Percentiles rank a stretch among this genome's conserved stretches.
These are phyloP conservation scores for Netelia fuscicornis DNA, from an alignment of 2,888 invertebrate genomes.

Conservation along the genomic window DNA sequence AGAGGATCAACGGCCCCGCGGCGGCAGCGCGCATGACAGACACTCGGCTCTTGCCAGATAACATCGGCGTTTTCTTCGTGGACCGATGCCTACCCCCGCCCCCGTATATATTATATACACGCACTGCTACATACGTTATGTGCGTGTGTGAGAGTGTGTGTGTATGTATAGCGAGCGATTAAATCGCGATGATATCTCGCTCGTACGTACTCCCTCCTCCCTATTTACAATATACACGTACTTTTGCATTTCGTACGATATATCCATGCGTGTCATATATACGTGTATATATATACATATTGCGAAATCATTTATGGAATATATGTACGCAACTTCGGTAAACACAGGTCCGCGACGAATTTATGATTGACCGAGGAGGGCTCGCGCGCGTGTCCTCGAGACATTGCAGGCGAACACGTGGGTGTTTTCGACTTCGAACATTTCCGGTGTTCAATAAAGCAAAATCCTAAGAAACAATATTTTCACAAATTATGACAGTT, in stretches of 20 bases:
- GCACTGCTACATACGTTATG: not conserved
- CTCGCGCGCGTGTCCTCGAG: conserved; percentile 2
- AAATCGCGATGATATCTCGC: conserved; percentile 78
- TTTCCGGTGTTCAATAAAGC: too few relatives aligned
- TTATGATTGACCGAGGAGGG: conserved; percentile 50
- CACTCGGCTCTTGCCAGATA: conserved; percentile 74
- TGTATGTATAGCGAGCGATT: conserved; percentile 71
- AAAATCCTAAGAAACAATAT: too few relatives aligned
- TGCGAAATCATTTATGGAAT: conserved; percentile 32
- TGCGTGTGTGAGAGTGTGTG: conserved; percentile 11
- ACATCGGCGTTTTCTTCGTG: conserved; percentile 76
- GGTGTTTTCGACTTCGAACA: not conserved
- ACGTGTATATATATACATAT: not conserved
- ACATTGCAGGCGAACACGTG: conserved; percentile 22
- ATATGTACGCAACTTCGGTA: conserved; percentile 9
- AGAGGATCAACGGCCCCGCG: conserved; percentile 76
- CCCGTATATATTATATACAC: conserved; percentile 52
- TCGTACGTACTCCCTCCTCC: conserved; percentile 39
- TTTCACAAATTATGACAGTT: too few relatives aligned
- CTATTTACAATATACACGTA: conserved; percentile 52
- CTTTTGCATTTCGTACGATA: not conserved
- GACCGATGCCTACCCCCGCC: conserved; percentile 61
- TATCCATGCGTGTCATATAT: conserved; percentile 1
- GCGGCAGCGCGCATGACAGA: conserved; percentile 75
- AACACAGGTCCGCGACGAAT: conserved; percentile 57